Evolutionary conservation across 2,113 vertebrate genomes (phyloP).

Genomic region (Trichomycterus rosablanca): DNA sequence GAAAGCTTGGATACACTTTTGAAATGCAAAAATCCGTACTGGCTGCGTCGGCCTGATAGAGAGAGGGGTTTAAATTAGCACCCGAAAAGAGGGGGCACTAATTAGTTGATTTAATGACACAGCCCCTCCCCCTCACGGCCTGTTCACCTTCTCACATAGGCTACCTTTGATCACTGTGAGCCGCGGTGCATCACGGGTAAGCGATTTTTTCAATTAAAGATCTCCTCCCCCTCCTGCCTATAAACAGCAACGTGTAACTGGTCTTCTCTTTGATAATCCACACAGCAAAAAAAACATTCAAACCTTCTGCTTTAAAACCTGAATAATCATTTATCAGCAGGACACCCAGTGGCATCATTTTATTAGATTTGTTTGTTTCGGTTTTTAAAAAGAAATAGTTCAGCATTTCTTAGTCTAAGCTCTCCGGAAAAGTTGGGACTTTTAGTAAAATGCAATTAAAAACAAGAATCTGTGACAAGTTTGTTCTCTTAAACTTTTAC

Average conservation of each 20-base stretch:
- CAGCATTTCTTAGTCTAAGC: too few relatives aligned
- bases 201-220: conserved; percentile 30
- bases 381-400: not conserved
- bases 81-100: conserved; percentile 64
- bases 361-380: conserved; percentile 10
- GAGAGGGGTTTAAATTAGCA: conserved; percentile 64
- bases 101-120: conserved; percentile 70
- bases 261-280: conserved; percentile 20
- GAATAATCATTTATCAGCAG: conserved; percentile 12
- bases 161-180: conserved; percentile 37
- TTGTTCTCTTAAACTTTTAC: too few relatives aligned
- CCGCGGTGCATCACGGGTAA: conserved; percentile 42
- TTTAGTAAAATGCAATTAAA: too few relatives aligned
- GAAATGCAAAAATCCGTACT: conserved; percentile 70
- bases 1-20: conserved; percentile 66
- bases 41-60: conserved; percentile 54
- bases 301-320: conserved; percentile 11
- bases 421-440: too few relatives aligned
- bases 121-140: conserved; percentile 45
- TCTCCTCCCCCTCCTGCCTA: conserved; percentile 16
- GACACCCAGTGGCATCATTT: not conserved
- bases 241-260: conserved; percentile 34
- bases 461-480: too few relatives aligned
- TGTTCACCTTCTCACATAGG: conserved; percentile 39
- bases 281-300: conserved; percentile 25